Evolutionary conservation across 1,140 invertebrate genomes (phyloP).

Genomic region (Drosophila lini): DNA sequence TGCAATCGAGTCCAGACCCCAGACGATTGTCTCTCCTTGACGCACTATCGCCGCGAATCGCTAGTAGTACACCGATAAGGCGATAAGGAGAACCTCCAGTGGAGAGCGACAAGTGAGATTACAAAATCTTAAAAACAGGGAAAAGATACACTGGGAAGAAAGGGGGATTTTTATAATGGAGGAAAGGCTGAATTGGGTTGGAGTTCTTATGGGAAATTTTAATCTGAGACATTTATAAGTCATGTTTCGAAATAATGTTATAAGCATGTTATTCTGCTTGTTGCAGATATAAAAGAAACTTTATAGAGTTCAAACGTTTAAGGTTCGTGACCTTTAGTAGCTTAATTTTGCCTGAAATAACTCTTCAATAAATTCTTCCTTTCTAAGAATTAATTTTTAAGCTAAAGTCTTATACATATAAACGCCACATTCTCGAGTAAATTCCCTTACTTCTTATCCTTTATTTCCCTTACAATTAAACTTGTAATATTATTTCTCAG

Average conservation of each 20-base stretch:
- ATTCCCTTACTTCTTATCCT: neutral
- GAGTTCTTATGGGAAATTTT: neutral
- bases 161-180: neutral
- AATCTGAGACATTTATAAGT: neutral
- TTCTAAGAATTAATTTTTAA: neutral
- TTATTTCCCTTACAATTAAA: neutral
- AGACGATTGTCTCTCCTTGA: slow-evolving; percentile 18
- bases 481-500: neutral
- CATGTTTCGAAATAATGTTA: too few relatives aligned
- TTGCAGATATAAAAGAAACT: neutral
- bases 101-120: slow-evolving; percentile 37
- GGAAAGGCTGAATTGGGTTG: neutral
- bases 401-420: neutral
- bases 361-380: neutral
- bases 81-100: slow-evolving; percentile 48
- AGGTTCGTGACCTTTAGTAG: neutral
- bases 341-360: neutral
- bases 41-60: slow-evolving; percentile 20
- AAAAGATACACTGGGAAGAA: neutral
- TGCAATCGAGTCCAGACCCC: slow-evolving; percentile 12
- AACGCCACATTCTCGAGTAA: neutral
- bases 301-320: neutral
- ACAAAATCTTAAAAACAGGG: slow-evolving; percentile 38
- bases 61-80: slow-evolving; percentile 35
- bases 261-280: too few relatives aligned